phyloP scores from a whole-genome alignment of 2,113 vertebrate genomes.

The Tragelaphus buxtoni region DNA sequence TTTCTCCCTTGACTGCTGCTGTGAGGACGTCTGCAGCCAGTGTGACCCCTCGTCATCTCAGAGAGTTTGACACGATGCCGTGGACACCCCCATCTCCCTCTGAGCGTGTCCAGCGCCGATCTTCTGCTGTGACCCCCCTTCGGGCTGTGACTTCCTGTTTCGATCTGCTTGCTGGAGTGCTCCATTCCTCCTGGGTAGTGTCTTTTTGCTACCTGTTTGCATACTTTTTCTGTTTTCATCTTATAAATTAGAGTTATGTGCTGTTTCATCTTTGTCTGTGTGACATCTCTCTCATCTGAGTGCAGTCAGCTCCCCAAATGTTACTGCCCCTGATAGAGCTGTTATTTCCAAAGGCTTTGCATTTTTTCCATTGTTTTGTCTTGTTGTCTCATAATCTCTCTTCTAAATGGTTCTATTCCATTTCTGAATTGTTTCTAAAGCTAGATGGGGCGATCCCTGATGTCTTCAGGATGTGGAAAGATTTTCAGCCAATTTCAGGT shows the following conservation, averaged over 20 bases:
- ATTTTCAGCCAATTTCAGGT: fast-evolving
- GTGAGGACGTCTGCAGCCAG: not conserved
- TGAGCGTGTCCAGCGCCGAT: fast-evolving
- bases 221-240: no score
- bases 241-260: not conserved
- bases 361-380: not conserved
- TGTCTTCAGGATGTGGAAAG: not conserved
- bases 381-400: not conserved
- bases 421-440: not conserved
- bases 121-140: no score
- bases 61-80: fast-evolving
- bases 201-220: not conserved
- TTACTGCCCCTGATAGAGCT: not conserved
- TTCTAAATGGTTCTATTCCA: not conserved
- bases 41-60: fast-evolving
- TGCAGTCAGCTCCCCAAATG: no score
- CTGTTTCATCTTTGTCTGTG: not conserved
- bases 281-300: fast-evolving
- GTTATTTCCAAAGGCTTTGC: not conserved
- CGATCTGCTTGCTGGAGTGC: not conserved
- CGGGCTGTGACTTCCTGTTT: not conserved
- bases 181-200: not conserved
- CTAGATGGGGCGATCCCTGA: not conserved
- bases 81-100: fast-evolving
- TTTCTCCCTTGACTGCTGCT: not conserved